A percentile compares a stretch with the other conserved stretches of the same genome.
These are phyloP conservation scores for Conops quadrifasciatus DNA, from an alignment of 2,888 invertebrate genomes.

Conservation along the genomic window DNA sequence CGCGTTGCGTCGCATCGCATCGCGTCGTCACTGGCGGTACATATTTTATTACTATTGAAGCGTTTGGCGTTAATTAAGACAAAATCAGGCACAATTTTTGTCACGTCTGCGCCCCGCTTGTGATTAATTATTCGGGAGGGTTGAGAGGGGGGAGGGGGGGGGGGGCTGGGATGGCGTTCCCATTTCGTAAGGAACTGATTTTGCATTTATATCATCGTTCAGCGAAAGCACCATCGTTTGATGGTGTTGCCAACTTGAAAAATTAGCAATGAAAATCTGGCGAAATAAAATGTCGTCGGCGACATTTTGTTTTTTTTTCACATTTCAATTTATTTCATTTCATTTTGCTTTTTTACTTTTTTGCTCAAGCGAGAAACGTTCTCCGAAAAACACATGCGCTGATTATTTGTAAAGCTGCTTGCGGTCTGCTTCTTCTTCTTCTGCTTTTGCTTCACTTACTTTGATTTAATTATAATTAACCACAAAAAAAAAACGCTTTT, in stretches of 20 bases:
- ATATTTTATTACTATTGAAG: slow-evolving; percentile 64
- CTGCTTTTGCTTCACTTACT: not conserved
- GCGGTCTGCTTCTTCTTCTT: not conserved
- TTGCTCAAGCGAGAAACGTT: not conserved
- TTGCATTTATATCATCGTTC: not conserved
- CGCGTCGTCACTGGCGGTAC: slow-evolving; percentile 42
- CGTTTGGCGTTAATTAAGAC: slow-evolving; percentile 65
- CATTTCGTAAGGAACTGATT: not conserved
- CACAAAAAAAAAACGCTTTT: slow-evolving; percentile 31
- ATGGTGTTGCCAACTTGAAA: slow-evolving; percentile 49
- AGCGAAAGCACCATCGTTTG: slow-evolving; percentile 29
- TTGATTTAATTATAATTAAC: slow-evolving; percentile 17
- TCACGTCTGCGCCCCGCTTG: slow-evolving; percentile 49
- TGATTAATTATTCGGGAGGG: slow-evolving; percentile 28
- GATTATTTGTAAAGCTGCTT: too few relatives aligned
- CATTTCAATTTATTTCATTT: slow-evolving; percentile 9
- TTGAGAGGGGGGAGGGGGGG: too few relatives aligned
- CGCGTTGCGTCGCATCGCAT: too few relatives aligned
- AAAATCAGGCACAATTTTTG: slow-evolving; percentile 63
- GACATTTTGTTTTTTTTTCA: slow-evolving; percentile 56
- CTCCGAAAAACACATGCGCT: slow-evolving; percentile 17
- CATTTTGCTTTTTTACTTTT: not conserved
- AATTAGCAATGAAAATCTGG: slow-evolving; percentile 62
- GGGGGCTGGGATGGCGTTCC: slow-evolving; percentile 41
- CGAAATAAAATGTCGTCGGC: slow-evolving; percentile 64